A percentile compares a stretch with the other conserved stretches of the same genome.
Conservation (phyloP, 1,140 invertebrate genomes). For the Druon quercuslanigerum region DNA sequence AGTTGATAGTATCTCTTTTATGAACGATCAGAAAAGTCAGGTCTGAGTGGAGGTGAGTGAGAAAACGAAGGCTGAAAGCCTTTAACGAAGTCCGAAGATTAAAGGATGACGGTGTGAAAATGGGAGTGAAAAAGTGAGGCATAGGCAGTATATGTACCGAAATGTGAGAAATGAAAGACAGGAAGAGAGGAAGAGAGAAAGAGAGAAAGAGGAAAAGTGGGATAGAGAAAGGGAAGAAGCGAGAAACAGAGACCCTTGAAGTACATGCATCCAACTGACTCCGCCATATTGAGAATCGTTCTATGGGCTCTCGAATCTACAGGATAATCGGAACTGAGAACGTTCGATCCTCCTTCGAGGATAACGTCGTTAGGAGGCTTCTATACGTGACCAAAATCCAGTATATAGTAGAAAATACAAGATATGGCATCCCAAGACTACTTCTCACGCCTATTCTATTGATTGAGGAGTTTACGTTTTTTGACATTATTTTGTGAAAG, state of each 20-base stretch:
- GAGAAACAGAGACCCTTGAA: conserved; percentile 54
- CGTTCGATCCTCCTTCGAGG: conserved; percentile 56
- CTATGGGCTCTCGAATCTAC: conserved; percentile 68
- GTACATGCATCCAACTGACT: conserved; percentile 69
- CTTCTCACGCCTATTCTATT: background rate
- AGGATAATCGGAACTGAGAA: conserved; percentile 58
- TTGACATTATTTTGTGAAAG: no score
- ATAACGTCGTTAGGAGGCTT: conserved; percentile 65
- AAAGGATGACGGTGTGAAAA: background rate
- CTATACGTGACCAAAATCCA: conserved; percentile 70
- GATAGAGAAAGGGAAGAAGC: conserved; percentile 42
- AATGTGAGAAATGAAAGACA: conserved; percentile 13
- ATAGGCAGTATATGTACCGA: no score
- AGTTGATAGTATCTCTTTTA: conserved; percentile 63
- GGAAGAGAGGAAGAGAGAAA: conserved; percentile 38
- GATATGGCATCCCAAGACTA: background rate
- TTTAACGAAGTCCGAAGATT: conserved; percentile 12
- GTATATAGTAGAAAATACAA: conserved; percentile 33
- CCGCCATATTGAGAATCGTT: conserved; percentile 72
- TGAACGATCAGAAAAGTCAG: conserved; percentile 35
- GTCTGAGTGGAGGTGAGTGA: conserved; percentile 29
- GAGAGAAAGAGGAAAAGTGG: conserved; percentile 38
- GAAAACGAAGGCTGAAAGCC: conserved; percentile 35
- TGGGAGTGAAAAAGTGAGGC: background rate
- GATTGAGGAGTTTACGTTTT: background rate